Conservation (phyloP, 2,797 vertebrate genomes). For the Myotis daubentonii region DNA sequence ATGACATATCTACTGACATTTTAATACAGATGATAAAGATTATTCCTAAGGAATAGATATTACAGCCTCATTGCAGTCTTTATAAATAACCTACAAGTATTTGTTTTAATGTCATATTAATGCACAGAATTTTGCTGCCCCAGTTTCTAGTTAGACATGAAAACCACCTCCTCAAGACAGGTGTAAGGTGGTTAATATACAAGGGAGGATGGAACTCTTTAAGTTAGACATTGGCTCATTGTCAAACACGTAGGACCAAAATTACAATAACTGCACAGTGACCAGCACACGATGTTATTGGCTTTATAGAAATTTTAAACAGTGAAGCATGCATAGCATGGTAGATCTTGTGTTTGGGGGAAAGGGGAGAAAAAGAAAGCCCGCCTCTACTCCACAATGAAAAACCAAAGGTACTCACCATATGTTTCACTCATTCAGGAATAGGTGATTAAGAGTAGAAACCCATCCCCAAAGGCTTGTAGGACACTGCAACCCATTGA, state of each 20-base stretch:
- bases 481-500: not conserved
- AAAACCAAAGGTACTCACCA: not conserved
- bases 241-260: not conserved
- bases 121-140: not conserved
- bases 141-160: not conserved
- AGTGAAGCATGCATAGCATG: not conserved
- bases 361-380: not conserved
- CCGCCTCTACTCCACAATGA: not conserved
- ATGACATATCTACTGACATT: not conserved
- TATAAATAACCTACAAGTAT: not conserved
- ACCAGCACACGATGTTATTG: not conserved
- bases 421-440: not conserved
- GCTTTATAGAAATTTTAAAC: not conserved
- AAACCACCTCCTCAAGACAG: not conserved
- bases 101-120: not conserved
- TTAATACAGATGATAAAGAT: not conserved
- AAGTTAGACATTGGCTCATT: not conserved
- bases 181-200: not conserved
- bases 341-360: not conserved
- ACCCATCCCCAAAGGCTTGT: not conserved
- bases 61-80: not conserved
- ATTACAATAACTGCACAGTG: not conserved
- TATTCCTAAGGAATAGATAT: not conserved
- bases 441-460: not conserved
- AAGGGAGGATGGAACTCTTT: not conserved